These are phyloP conservation scores for Apamea anceps DNA, from an alignment of 2,888 invertebrate genomes.

Conservation along the genomic window DNA sequence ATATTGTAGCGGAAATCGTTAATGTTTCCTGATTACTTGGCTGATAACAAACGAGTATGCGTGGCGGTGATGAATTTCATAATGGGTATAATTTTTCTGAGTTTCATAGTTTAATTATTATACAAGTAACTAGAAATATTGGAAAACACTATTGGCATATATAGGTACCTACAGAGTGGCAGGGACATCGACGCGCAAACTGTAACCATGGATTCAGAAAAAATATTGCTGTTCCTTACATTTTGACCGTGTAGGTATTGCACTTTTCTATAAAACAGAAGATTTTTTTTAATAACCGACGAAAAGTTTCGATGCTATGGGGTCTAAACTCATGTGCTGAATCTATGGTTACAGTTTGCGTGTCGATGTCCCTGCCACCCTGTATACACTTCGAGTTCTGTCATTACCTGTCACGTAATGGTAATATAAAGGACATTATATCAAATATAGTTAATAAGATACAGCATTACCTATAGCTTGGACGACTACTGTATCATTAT, in stretches of 20 bases:
- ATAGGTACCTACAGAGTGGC: too few relatives aligned
- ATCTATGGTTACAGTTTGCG: too few relatives aligned
- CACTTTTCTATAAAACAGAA: too few relatives aligned
- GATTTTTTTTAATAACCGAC: too few relatives aligned
- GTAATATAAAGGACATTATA: background rate
- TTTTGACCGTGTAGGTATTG: too few relatives aligned
- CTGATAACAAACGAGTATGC: conserved; percentile 3
- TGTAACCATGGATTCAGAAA: too few relatives aligned
- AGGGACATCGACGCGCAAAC: too few relatives aligned
- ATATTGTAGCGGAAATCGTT: background rate
- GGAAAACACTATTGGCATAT: background rate
- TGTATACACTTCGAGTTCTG: background rate
- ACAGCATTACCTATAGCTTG: background rate
- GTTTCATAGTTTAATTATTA: background rate
- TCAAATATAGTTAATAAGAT: background rate
- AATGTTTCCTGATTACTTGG: conserved; percentile 13
- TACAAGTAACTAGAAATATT: background rate
- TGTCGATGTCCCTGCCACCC: too few relatives aligned
- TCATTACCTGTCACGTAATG: background rate
- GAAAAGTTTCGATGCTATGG: too few relatives aligned
- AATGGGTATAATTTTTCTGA: background rate
- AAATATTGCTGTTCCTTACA: too few relatives aligned
- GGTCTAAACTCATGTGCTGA: too few relatives aligned
- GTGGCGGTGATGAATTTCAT: background rate
- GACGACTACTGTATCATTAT: background rate